Conservation (phyloP, 2,888 invertebrate species). For the Neoscelio sp. region DNA sequence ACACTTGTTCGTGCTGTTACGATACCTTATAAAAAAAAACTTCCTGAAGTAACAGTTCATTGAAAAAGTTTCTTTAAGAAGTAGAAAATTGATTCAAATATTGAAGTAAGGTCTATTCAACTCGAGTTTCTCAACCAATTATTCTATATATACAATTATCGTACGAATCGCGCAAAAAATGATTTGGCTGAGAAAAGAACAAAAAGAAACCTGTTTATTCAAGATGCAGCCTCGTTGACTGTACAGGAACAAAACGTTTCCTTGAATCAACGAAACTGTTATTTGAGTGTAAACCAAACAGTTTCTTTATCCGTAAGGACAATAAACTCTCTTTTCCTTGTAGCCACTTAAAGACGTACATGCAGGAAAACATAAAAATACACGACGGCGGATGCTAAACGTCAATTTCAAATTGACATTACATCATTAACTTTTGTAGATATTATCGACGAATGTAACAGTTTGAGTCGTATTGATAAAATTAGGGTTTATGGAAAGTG, state of each 20-base stretch:
- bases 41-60: too few relatives aligned
- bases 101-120: slow-evolving; percentile 36
- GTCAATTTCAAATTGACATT: too few relatives aligned
- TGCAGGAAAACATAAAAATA: slow-evolving; percentile 19
- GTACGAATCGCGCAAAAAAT: slow-evolving; percentile 42
- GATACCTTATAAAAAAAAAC: too few relatives aligned
- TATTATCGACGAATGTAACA: too few relatives aligned
- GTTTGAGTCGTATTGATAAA: too few relatives aligned
- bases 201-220: slow-evolving; percentile 51
- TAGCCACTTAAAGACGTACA: slow-evolving; percentile 35
- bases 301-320: slow-evolving; percentile 63
- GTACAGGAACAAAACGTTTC: slow-evolving; percentile 64
- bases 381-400: neutral
- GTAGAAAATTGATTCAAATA: too few relatives aligned
- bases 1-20: too few relatives aligned
- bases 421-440: too few relatives aligned
- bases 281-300: slow-evolving; percentile 53
- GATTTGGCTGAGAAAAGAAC: slow-evolving; percentile 45
- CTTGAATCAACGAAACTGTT: slow-evolving; percentile 60
- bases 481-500: too few relatives aligned
- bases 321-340: slow-evolving; percentile 54
- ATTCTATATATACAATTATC: slow-evolving; percentile 50
- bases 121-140: slow-evolving; percentile 35
- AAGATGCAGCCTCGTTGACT: slow-evolving; percentile 57
- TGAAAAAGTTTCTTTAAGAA: too few relatives aligned